These are phyloP conservation scores for Morelia viridis DNA, from an alignment of 2,797 vertebrate genomes.

Conservation along the genomic window DNA sequence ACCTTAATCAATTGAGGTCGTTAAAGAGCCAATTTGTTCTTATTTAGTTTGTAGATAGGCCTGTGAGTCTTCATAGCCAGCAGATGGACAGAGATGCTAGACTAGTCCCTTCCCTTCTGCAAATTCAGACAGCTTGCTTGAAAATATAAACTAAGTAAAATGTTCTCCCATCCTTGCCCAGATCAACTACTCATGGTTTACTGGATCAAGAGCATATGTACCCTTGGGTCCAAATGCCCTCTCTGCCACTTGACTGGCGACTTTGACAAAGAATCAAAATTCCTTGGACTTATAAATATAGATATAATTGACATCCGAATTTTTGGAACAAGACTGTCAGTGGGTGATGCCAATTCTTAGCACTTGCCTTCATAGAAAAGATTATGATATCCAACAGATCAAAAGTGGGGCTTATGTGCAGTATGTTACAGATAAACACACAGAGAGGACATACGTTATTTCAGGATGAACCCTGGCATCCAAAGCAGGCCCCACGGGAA, in stretches of 20 bases:
- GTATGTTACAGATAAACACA: not conserved
- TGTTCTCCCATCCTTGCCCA: no score
- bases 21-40: not conserved
- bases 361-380: not conserved
- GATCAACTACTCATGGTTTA: not conserved
- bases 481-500: not conserved
- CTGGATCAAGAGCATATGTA: not conserved
- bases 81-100: not conserved
- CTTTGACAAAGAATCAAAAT: not conserved
- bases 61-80: not conserved
- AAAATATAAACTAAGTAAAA: no score
- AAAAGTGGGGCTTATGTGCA: not conserved
- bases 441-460: not conserved
- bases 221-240: not conserved
- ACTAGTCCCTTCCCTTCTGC: not conserved
- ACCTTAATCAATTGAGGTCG: conserved; percentile 75
- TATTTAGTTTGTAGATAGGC: not conserved
- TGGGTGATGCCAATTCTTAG: not conserved
- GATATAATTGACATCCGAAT: no score
- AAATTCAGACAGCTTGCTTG: not conserved
- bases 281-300: not conserved
- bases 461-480: not conserved
- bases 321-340: not conserved
- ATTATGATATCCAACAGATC: not conserved
- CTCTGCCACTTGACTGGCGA: not conserved